Conservation (phyloP, 2,888 invertebrate genomes). For the Dynastes grantii region DNA sequence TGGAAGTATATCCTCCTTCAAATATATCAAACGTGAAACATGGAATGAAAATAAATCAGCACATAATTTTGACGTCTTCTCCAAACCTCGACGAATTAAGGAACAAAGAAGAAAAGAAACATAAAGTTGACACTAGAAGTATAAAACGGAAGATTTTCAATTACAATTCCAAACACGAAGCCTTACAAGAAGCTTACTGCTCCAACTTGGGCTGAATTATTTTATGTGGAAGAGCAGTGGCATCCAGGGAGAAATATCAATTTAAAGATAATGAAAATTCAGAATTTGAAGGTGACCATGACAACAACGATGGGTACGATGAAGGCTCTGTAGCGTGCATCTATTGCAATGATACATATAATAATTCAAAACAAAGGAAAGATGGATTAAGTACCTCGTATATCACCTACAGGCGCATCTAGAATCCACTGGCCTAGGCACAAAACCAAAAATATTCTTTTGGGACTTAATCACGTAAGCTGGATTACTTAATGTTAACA, state of each 20-base stretch:
- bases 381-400: background rate
- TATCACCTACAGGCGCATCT: background rate
- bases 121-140: background rate
- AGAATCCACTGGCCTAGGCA: background rate
- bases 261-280: background rate
- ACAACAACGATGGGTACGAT: background rate
- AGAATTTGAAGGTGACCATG: background rate
- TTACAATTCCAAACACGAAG: background rate
- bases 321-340: background rate
- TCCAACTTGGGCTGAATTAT: background rate
- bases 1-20: background rate
- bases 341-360: background rate
- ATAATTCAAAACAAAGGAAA: constrained; percentile 5
- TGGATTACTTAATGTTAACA: no score
- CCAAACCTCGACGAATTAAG: background rate
- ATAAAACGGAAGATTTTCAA: background rate
- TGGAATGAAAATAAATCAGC: background rate
- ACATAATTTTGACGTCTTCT: background rate
- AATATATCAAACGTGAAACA: background rate
- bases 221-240: background rate
- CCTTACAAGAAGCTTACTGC: background rate
- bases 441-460: background rate
- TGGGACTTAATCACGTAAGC: background rate
- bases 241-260: background rate
- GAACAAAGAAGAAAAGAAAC: background rate